Evolutionary conservation across 2,113 vertebrate species (phyloP).

Genomic region (Dolichotis patagonum): DNA sequence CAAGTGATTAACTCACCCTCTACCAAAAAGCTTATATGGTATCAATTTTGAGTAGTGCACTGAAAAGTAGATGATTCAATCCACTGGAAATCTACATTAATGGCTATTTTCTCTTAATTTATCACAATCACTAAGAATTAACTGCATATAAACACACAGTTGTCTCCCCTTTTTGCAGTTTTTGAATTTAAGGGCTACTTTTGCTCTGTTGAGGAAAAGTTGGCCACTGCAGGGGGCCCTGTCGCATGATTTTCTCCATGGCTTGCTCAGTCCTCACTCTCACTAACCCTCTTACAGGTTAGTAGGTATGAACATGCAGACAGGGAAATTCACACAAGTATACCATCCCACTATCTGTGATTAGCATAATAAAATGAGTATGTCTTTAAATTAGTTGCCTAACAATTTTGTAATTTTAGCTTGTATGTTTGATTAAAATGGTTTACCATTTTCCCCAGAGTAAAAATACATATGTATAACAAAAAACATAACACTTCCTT

Average conservation of each 20-base stretch:
- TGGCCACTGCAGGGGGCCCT: fast-evolving
- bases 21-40: background rate
- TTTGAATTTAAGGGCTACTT: background rate
- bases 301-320: background rate
- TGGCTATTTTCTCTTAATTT: background rate
- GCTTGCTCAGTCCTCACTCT: background rate
- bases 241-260: fast-evolving
- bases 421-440: background rate
- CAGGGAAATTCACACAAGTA: background rate
- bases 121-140: background rate
- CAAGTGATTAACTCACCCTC: background rate
- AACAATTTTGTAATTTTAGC: background rate
- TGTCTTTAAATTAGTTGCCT: background rate
- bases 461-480: background rate
- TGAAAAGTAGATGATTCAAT: background rate
- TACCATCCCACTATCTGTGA: background rate
- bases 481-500: background rate
- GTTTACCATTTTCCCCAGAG: background rate
- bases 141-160: background rate
- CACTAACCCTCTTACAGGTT: background rate
- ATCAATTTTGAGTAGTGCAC: background rate
- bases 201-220: background rate
- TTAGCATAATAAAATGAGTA: background rate
- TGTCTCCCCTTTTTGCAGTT: background rate
- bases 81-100: background rate